A percentile compares a stretch with the other conserved stretches of the same genome.
Conservation (phyloP, 2,888 invertebrate genomes). For the Scaptomyza reducta region DNA sequence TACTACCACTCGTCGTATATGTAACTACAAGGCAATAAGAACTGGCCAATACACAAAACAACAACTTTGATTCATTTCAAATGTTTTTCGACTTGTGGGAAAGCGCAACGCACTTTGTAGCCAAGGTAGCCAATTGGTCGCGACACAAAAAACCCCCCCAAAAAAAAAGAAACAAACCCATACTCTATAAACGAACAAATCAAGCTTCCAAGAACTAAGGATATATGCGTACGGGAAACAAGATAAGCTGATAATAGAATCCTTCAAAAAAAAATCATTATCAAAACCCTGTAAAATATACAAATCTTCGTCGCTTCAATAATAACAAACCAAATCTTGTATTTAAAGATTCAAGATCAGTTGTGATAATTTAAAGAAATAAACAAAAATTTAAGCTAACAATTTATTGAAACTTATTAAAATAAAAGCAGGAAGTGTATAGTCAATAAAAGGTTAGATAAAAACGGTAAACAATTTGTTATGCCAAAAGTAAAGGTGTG, state of each 20-base stretch:
- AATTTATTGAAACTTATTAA: too few species aligned
- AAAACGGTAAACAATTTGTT: constrained; percentile 11
- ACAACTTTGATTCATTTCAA: constrained; percentile 63
- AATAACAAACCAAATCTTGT: too few species aligned
- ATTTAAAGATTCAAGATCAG: too few species aligned
- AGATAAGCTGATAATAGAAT: too few species aligned
- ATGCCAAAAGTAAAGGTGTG: constrained; percentile 25
- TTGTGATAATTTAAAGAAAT: too few species aligned
- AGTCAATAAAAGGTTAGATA: background rate
- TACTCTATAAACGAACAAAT: background rate
- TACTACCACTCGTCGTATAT: constrained; percentile 42
- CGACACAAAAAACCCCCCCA: constrained; percentile 9
- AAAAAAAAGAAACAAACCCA: background rate
- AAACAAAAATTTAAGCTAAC: too few species aligned
- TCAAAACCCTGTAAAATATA: too few species aligned
- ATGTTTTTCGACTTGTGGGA: constrained; percentile 59
- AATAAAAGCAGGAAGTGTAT: background rate
- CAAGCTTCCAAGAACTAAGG: constrained; percentile 1
- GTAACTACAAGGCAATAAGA: constrained; percentile 67
- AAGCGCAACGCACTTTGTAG: constrained; percentile 34
- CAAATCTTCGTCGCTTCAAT: too few species aligned
- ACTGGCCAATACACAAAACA: constrained; percentile 50
- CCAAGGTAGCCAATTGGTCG: constrained; percentile 46
- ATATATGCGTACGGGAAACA: constrained; percentile 11
- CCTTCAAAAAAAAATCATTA: too few species aligned